phyloP scores from a whole-genome alignment of 2,113 vertebrate genomes.

The Polypterus senegalus region DNA sequence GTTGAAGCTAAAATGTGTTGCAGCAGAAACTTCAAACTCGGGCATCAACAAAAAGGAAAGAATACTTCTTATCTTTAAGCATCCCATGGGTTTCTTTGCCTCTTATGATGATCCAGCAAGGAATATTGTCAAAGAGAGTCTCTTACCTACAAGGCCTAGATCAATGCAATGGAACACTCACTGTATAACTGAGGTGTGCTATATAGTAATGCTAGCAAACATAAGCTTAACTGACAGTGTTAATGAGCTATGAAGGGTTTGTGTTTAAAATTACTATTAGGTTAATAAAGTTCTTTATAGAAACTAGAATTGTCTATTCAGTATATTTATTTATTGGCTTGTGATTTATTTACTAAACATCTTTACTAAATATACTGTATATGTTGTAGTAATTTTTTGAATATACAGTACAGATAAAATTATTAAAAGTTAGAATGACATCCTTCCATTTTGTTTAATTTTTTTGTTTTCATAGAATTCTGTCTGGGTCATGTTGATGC shows the following conservation, averaged over 20 bases:
- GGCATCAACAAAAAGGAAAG: constrained; percentile 19
- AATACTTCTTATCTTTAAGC: constrained; percentile 29
- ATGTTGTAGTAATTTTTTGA: no score
- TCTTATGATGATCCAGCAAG: constrained; percentile 44
- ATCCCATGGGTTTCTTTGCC: constrained; percentile 29
- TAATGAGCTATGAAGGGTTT: constrained; percentile 30
- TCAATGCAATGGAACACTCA: constrained; percentile 38
- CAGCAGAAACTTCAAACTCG: constrained; percentile 34
- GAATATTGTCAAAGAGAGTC: constrained; percentile 41
- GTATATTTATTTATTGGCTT: no score
- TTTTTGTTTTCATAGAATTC: no score
- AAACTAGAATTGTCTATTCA: no score
- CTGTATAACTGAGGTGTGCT: constrained; percentile 38
- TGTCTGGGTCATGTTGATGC: no score
- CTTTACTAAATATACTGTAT: no score
- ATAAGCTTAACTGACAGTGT: constrained; percentile 44
- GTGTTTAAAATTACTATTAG: no score
- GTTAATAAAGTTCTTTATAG: no score
- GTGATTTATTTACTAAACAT: no score
- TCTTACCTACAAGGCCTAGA: constrained; percentile 42
- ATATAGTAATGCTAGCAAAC: constrained; percentile 9
- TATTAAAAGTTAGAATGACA: no score
- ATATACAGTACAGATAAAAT: no score
- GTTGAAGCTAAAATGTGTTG: constrained; percentile 31
- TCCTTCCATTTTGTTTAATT: no score